These are phyloP conservation scores for Melieria crassipennis DNA, from an alignment of 2,888 invertebrate species.

Conservation along the genomic window DNA sequence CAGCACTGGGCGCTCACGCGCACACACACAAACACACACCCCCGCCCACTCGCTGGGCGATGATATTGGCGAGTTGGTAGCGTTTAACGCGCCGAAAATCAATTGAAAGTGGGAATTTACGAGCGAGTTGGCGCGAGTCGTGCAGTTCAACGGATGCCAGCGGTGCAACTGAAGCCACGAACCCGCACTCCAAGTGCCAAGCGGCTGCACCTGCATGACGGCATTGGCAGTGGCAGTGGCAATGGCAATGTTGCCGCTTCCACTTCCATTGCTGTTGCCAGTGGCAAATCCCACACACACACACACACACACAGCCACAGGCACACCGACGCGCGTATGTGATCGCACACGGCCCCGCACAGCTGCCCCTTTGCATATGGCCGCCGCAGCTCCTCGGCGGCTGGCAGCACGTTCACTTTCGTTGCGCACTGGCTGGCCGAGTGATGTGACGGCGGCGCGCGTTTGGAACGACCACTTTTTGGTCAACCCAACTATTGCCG, in stretches of 20 bases:
- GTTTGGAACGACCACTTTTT: neutral
- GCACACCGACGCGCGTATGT: neutral
- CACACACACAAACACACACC: too few relatives aligned
- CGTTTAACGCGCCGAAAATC: too few relatives aligned
- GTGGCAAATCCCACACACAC: conserved; percentile 9
- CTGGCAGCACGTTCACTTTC: conserved; percentile 54
- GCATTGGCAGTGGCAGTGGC: conserved; percentile 23
- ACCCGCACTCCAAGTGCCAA: conserved; percentile 43
- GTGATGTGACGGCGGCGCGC: neutral
- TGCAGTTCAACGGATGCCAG: conserved; percentile 47
- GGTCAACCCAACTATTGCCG: neutral
- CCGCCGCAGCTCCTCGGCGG: conserved; percentile 1
- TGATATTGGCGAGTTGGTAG: too few relatives aligned
- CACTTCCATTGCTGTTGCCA: conserved; percentile 17
- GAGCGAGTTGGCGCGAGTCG: neutral
- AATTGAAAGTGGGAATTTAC: neutral
- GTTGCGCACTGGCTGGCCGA: conserved; percentile 26
- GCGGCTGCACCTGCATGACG: conserved; percentile 22
- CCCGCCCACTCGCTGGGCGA: too few relatives aligned
- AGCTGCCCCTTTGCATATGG: conserved; percentile 27
- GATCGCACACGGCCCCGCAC: neutral
- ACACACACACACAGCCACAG: conserved; percentile 11
- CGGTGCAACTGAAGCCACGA: conserved; percentile 50
- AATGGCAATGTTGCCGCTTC: conserved; percentile 1
- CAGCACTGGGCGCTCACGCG: too few relatives aligned